Base-by-base conservation (phyloP, 2,888 invertebrate species). In the Thymelicus acteon region DNA sequence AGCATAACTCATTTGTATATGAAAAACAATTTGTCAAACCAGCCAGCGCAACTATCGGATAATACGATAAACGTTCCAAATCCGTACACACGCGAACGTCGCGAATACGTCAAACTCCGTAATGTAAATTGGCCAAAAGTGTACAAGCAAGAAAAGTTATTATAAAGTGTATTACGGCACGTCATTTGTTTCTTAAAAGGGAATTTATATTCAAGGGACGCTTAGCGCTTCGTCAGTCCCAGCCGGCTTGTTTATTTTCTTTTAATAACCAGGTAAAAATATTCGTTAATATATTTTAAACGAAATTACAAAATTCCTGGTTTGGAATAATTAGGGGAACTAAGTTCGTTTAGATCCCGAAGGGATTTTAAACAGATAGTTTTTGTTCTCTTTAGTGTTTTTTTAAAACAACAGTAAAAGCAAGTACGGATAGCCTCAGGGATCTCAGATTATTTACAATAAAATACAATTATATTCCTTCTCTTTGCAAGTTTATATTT, bases 181-280 rank as follows among this genome's bases (percentile, higher is more conserved):
- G 67, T 74, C 69, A 67, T 66, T 73, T 67, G 68, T 66, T 71
- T 67, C 66, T 68, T 68, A 73, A 75, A 75, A 72, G 48, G 60
- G 69, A 71, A 76, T 75, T 74, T 75, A 73, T 74, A 76, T 76
- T 74, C 68, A 65, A 64, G 71, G 65, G 70, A 71, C 67, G 72
- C 71, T 72, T 72, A 73, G 71, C 70, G 65, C 72, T 60, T 60
- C 71, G 74, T 74, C 75, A 72, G 68, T 52, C 49, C 60, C 71
- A 71, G 48, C 67, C 60, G 54, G 64, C 60, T 40, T 75, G 75
- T 74, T 74, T 76, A 76, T 78, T 79, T 75, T 74, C 72, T 73
- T 74, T 75, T 75, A 73, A 75, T 74, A 67, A 62, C 65, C 60
- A 72, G 67, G 60, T 52, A 60, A 67, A 49, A 60, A 63, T 64